Conservation (phyloP, 2,797 vertebrate species). For the Chelon labrosus region DNA sequence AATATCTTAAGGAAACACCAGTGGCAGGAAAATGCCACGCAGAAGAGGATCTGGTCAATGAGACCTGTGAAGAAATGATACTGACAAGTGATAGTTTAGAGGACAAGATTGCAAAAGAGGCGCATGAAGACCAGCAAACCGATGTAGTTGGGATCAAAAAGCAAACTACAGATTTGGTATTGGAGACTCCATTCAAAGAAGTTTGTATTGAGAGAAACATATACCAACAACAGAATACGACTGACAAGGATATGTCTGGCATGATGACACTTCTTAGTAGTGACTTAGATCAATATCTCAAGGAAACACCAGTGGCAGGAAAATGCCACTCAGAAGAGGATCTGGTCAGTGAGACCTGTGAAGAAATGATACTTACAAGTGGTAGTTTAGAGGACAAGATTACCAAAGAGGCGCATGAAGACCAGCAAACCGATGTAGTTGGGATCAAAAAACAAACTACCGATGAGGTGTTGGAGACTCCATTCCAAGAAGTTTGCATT, state of each 20-base stretch:
- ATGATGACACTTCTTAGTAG: slow-evolving; percentile 58
- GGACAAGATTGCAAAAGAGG: background rate
- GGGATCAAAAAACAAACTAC: slow-evolving; percentile 5
- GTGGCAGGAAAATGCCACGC: background rate
- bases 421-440: background rate
- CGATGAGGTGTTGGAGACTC: slow-evolving; percentile 26
- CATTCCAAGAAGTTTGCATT: slow-evolving; percentile 38
- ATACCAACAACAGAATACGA: background rate
- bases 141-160: background rate
- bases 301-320: slow-evolving; percentile 18
- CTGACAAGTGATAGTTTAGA: slow-evolving; percentile 2
- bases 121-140: background rate
- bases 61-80: slow-evolving; percentile 42
- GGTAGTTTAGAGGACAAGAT: slow-evolving; percentile 15
- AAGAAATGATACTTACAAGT: slow-evolving; percentile 30
- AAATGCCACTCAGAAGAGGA: slow-evolving; percentile 14
- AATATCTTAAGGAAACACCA: slow-evolving; percentile 39
- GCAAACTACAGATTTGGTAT: background rate
- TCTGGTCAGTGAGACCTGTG: slow-evolving; percentile 29
- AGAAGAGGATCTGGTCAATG: slow-evolving; percentile 27
- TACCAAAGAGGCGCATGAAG: background rate
- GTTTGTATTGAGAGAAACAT: slow-evolving; percentile 10
- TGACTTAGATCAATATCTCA: slow-evolving; percentile 50
- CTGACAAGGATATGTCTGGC: slow-evolving; percentile 49
- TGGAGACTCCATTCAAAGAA: slow-evolving; percentile 33